A percentile compares a stretch with the other conserved stretches of the same genome.
Conservation (phyloP, 2,797 vertebrate genomes). For the Fringilla coelebs region DNA sequence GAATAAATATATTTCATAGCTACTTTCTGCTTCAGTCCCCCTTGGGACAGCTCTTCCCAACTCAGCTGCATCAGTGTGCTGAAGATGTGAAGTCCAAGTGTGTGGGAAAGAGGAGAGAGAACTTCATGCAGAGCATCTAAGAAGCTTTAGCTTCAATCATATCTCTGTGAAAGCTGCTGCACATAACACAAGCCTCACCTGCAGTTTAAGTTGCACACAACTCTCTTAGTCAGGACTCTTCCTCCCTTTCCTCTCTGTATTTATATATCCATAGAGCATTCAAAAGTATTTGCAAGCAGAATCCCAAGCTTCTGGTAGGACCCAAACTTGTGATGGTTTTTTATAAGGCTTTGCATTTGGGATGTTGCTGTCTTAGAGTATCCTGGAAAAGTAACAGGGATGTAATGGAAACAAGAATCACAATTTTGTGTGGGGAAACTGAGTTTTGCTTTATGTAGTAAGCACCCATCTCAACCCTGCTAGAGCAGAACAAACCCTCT, state of each 20-base stretch:
- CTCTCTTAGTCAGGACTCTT: neutral
- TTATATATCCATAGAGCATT: neutral
- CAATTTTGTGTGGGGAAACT: neutral
- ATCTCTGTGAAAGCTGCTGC: neutral
- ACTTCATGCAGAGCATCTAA: neutral
- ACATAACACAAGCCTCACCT: neutral
- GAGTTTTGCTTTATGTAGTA: neutral
- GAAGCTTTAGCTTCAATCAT: neutral
- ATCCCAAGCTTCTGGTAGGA: neutral
- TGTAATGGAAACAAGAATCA: neutral
- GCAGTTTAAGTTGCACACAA: neutral
- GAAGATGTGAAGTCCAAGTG: neutral
- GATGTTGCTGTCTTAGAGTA: neutral
- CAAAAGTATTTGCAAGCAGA: neutral
- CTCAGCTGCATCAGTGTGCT: neutral
- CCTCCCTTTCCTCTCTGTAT: neutral
- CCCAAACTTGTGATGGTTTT: neutral
- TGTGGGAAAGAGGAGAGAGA: neutral
- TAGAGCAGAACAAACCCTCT: neutral
- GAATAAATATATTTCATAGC: neutral
- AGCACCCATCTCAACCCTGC: neutral
- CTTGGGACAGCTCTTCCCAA: neutral
- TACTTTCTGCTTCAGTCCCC: constrained; percentile 9
- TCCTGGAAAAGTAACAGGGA: neutral
- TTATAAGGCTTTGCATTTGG: neutral